Evolutionary conservation across 2,113 vertebrate species (phyloP).

Genomic region (Pipra filicauda): DNA sequence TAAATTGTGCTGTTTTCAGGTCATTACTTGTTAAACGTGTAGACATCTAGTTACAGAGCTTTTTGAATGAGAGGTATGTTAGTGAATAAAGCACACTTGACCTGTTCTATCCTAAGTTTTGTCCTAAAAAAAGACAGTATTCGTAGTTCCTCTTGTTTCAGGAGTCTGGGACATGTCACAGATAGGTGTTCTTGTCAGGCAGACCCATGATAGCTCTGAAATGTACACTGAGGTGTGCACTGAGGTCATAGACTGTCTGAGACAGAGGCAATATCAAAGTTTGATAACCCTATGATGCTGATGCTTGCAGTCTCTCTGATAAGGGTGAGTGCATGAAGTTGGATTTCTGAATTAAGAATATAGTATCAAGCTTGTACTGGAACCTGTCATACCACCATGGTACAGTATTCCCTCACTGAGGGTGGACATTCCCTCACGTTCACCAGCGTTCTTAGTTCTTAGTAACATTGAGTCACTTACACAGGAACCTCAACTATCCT

Average conservation of each 20-base stretch:
- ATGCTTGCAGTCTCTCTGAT: not conserved
- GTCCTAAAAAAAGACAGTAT: not conserved
- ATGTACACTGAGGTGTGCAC: not conserved
- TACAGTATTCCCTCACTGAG: not conserved
- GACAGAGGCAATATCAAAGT: not conserved
- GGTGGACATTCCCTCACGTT: not conserved
- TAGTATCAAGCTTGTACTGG: not conserved
- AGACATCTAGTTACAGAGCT: not conserved
- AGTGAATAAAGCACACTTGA: conserved; percentile 22
- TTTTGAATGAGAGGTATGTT: not conserved
- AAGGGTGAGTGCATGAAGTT: not conserved
- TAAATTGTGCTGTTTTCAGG: conserved; percentile 42
- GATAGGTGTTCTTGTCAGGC: not conserved
- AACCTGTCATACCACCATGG: not conserved
- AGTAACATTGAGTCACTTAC: not conserved
- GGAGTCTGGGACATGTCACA: not conserved
- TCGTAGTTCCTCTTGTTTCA: conserved; percentile 22
- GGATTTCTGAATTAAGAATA: not conserved
- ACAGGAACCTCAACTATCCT: not conserved
- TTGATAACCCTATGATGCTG: not conserved
- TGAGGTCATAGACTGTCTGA: not conserved
- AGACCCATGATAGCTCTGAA: not conserved
- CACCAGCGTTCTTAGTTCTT: not conserved
- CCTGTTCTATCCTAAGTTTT: not conserved
- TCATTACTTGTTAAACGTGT: conserved; percentile 39